A percentile compares a stretch with the other conserved stretches of the same genome.
Evolutionary conservation across 1,140 invertebrate genomes (phyloP).

Genomic region (Drosophila kanapiae): DNA sequence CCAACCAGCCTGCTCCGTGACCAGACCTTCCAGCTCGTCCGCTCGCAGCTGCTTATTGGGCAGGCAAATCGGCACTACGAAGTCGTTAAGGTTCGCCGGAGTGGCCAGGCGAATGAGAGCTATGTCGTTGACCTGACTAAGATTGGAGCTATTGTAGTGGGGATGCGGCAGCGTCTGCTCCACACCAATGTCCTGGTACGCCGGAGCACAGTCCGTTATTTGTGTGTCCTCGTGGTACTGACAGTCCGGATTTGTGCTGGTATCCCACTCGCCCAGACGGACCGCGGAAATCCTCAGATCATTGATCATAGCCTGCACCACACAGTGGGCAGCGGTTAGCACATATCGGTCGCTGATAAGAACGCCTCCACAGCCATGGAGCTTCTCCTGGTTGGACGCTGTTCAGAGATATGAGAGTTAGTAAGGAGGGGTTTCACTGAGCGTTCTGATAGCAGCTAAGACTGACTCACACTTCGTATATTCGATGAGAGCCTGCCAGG

Average conservation of each 20-base stretch:
- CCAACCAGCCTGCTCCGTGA: slow-evolving; percentile 92
- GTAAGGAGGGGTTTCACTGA: neutral
- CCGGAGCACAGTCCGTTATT: slow-evolving; percentile 85
- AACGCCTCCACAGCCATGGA: slow-evolving; percentile 87
- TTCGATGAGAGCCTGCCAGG: slow-evolving; percentile 89
- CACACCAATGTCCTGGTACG: slow-evolving; percentile 87
- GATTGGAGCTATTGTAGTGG: slow-evolving; percentile 86
- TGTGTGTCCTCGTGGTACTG: slow-evolving; percentile 27
- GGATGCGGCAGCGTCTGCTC: slow-evolving; percentile 89
- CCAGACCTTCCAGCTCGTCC: slow-evolving; percentile 85
- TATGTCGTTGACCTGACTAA: slow-evolving; percentile 88
- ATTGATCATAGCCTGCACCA: slow-evolving; percentile 83
- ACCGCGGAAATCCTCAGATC: slow-evolving; percentile 83
- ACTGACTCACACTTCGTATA: slow-evolving; percentile 62
- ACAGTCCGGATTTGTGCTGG: slow-evolving; percentile 73
- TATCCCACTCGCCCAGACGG: slow-evolving; percentile 84
- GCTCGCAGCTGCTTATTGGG: slow-evolving; percentile 86
- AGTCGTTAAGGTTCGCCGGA: slow-evolving; percentile 85
- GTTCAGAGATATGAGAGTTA: slow-evolving; percentile 6
- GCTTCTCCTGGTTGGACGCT: slow-evolving; percentile 50
- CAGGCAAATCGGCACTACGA: slow-evolving; percentile 92
- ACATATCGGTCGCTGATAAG: slow-evolving; percentile 87
- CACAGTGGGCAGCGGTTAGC: slow-evolving; percentile 87
- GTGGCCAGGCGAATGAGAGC: slow-evolving; percentile 89
- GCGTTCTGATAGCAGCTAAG: neutral